A percentile compares a stretch with the other conserved stretches of the same genome.
phyloP scores from a whole-genome alignment of 2,888 invertebrate species.

The Noctua janthe region DNA sequence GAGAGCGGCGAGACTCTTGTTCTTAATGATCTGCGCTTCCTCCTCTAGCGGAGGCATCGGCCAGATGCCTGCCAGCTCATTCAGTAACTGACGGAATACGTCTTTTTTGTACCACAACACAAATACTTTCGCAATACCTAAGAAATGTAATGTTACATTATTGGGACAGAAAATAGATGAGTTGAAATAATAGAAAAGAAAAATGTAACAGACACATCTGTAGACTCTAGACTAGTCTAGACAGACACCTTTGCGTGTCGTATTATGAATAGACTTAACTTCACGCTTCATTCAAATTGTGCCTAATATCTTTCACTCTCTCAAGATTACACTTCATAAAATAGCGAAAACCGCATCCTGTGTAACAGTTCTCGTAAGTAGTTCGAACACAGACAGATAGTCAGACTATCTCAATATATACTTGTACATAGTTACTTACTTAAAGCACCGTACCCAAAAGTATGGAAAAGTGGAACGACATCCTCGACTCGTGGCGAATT shows the following conservation, averaged over 20 bases:
- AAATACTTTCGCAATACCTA: conserved; percentile 83
- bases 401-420: conserved; percentile 59
- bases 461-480: conserved; percentile 87
- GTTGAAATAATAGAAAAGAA: conserved; percentile 23
- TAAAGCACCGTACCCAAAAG: conserved; percentile 86
- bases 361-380: conserved; percentile 59
- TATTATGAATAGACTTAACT: conserved; percentile 43
- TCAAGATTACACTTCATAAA: conserved; percentile 47
- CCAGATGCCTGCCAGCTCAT: conserved; percentile 84
- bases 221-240: conserved; percentile 8
- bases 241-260: conserved; percentile 30
- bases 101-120: conserved; percentile 85
- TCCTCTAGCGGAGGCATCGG: conserved; percentile 81
- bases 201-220: background rate
- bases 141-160: conserved; percentile 40
- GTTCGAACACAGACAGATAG: conserved; percentile 46
- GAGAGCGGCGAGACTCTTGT: conserved; percentile 79
- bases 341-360: conserved; percentile 59
- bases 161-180: conserved; percentile 12
- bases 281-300: conserved; percentile 56
- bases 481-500: conserved; percentile 86
- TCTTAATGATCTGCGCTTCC: conserved; percentile 78
- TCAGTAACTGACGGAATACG: conserved; percentile 80
- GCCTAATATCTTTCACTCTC: conserved; percentile 50
- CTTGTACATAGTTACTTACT: conserved; percentile 78